Percentiles rank a stretch among this genome's conserved stretches.
Evolutionary conservation across 1,140 invertebrate species (phyloP).

Genomic region (Ceratosolen fusciceps): DNA sequence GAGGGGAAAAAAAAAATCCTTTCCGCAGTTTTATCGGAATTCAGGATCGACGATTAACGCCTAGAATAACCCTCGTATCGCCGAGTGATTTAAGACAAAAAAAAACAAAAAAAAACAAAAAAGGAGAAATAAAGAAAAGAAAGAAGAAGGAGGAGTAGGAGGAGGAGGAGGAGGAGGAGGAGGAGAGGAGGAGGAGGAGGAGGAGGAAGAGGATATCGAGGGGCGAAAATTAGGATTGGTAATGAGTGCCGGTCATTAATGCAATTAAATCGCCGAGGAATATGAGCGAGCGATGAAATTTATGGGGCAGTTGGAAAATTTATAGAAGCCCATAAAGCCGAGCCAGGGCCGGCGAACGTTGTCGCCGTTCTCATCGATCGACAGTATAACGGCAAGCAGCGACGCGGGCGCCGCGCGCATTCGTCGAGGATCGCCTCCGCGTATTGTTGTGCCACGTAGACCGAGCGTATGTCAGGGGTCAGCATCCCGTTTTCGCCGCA

Average conservation of each 20-base stretch:
- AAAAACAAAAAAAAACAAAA: too few relatives aligned
- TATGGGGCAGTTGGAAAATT: conserved; percentile 43
- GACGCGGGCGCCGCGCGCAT: background rate
- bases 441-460: background rate
- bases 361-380: conserved; percentile 35
- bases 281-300: conserved; percentile 16
- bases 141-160: too few relatives aligned
- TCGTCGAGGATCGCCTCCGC: background rate
- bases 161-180: too few relatives aligned
- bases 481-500: conserved; percentile 14
- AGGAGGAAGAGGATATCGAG: too few relatives aligned
- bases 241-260: conserved; percentile 34
- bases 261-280: conserved; percentile 21
- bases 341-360: background rate
- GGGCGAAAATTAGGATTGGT: background rate
- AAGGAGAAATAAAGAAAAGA: too few relatives aligned
- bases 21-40: too few relatives aligned
- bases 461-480: conserved; percentile 40
- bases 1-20: too few relatives aligned
- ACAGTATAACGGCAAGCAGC: background rate
- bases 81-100: too few relatives aligned
- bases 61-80: too few relatives aligned
- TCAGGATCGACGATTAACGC: background rate
- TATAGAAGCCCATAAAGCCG: conserved; percentile 33
- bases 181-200: too few relatives aligned